A percentile compares a stretch with the other conserved stretches of the same genome.
Conservation (phyloP, 1,140 invertebrate species). For the Catajapyx aquilonaris region DNA sequence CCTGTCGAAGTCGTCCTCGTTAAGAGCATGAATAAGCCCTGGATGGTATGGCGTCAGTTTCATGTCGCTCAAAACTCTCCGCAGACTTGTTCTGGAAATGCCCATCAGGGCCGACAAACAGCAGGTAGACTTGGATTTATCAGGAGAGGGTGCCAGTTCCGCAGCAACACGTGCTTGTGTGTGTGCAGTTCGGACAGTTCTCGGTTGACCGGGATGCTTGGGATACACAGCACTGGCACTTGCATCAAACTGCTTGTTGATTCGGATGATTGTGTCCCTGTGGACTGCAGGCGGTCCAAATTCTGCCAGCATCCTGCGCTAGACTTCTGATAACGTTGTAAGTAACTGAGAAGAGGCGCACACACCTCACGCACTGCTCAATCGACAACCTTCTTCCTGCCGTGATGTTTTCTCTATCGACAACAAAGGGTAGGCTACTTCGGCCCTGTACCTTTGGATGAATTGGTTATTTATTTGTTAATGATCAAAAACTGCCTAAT, state of each 20-base stretch:
- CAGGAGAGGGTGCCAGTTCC: background rate
- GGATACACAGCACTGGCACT: background rate
- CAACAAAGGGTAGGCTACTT: too few relatives aligned
- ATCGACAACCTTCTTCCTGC: too few relatives aligned
- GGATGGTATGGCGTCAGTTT: conserved; percentile 1
- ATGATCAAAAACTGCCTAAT: too few relatives aligned
- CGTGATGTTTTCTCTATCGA: too few relatives aligned
- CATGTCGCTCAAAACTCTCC: background rate
- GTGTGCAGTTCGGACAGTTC: background rate
- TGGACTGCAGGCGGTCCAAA: conserved; percentile 1
- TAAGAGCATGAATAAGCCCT: conserved; percentile 1
- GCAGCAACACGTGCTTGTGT: conserved; percentile 1
- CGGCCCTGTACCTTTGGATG: too few relatives aligned
- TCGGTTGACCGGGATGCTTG: conserved; percentile 1
- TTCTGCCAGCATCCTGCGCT: background rate
- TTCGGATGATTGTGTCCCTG: conserved; percentile 1
- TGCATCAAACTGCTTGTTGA: background rate
- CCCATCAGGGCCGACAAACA: background rate
- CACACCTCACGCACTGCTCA: too few relatives aligned
- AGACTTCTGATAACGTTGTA: too few relatives aligned
- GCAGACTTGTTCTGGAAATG: background rate
- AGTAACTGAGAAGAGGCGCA: conserved; percentile 1
- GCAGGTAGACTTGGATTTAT: conserved; percentile 1
- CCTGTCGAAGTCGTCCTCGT: too few relatives aligned
- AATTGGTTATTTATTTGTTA: too few relatives aligned